Base-by-base conservation (phyloP, 2,888 invertebrate genomes). In the Ormyrus nitidulus region DNA sequence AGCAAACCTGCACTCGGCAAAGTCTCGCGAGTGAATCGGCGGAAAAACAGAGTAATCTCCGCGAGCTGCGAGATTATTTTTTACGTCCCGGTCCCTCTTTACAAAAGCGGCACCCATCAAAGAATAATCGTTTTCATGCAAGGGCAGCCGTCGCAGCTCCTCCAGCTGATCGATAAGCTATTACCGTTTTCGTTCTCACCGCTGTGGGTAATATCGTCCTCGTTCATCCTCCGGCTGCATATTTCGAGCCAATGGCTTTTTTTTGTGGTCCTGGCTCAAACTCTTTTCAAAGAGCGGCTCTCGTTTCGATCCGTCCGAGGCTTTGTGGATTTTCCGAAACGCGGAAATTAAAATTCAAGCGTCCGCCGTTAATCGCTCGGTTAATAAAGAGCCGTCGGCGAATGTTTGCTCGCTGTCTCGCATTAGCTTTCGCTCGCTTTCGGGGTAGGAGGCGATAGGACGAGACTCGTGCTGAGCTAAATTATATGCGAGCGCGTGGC, bases 141-240 rank as follows among this genome's bases (percentile, higher is more conserved):
- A 73, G 74, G 53, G 44, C 44, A 9, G 44, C 19, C 79, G 81
- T 83, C 78, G 81, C 83, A n/a, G n/a, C 81, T 19, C 19, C 19
- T 56, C 58, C 58, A 74, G 73, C 66, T 83, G 82, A 84, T 84
- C 84, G 83, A 84, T 83, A 84, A 83, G 82, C 83, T 82, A 84
- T 83, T 83, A 84, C 82, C 69, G 73, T 51, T 19, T 64, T 54
- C 72, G 62, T 11, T 61, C 19, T 44, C 19, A 19, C 54, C 48
- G 53, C 65, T n/a, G 2, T 56, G 0, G 75, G 46, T 56, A 68
- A 75, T 46, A 69, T 58, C 49, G 34, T 2, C 7, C 19, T 19
- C 19, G 19, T 19, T 19, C 11, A 56, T 62, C 3, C 19, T 48
- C 56, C 49, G 68, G 68, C 19, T 61, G 61, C 68, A 68, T 73